Evolutionary conservation across 2,113 vertebrate genomes (phyloP), one percentile per base, ranked within the genome.

Genomic region (Gracilinanus agilis): DNA sequence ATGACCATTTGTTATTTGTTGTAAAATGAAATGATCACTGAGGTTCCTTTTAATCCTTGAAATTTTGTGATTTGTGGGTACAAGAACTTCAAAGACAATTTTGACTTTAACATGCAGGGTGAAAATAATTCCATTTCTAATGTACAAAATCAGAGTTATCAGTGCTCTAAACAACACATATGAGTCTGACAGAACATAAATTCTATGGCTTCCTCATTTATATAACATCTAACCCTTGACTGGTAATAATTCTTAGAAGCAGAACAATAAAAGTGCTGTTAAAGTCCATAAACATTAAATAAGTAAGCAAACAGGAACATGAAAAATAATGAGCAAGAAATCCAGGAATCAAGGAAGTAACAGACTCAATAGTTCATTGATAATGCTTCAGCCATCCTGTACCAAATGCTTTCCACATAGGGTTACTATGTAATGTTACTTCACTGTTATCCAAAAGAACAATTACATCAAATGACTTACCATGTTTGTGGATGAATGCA

Each of bases 401-500:
- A 89, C 0, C 19, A 53, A 49, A 49, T 19, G 40, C 16, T 91
- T 92, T 44, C 67, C 34, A 40, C 11, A 61, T 49, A 55, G 88
- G 29, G 89, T 49, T 90, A 27, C 40, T 44, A 24, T 27, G 83
- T 11, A 58, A 92, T 24, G 54, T 27, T 10, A 92, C 54, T 91
- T 95, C 83, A 67, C 53, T 89, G 24, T 16, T 55, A 56, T 34
- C 92, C 25, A 55, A 90, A 96, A 92, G 13, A 58, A 92, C 0
- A 53, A 8, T 27, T 11, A 54, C 23, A 56, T 40, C 55, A 53
- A 88, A 7, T 54, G 54, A 96, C 98, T 54, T 98, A 99, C 99
- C 99, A 0, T 99, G 99, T 92, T 99, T 99, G 97, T 99, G 99
- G 95, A 99, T 98, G 98, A 99, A 99, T 24, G 99, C 98, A 95